phyloP scores from a whole-genome alignment of 2,113 vertebrate species.

The Pica pica region DNA sequence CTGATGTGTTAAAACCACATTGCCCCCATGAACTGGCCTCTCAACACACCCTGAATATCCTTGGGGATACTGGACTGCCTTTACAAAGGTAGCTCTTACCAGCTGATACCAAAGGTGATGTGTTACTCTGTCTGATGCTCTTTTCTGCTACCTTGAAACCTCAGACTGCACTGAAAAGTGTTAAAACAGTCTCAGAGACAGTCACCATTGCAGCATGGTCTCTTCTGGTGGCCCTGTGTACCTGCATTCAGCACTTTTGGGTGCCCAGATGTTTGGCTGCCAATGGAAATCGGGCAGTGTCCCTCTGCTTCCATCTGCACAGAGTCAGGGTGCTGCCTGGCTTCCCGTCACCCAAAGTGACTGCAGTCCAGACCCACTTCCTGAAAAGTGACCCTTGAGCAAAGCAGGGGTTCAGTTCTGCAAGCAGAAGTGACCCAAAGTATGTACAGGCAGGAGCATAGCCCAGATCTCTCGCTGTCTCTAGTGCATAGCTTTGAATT shows the following conservation, averaged over 20 bases:
- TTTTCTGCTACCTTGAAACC: background rate
- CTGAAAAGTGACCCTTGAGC: background rate
- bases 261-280: background rate
- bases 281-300: rapidly evolving
- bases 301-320: background rate
- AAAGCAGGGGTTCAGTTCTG: background rate
- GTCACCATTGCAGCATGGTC: rapidly evolving
- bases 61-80: background rate
- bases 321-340: background rate
- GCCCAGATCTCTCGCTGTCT: background rate
- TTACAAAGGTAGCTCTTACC: background rate
- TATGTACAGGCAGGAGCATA: background rate
- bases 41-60: background rate
- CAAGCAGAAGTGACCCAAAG: background rate
- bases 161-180: background rate
- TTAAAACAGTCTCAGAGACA: background rate
- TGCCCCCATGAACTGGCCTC: background rate
- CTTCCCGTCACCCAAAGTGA: background rate
- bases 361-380: background rate
- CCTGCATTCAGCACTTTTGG: background rate
- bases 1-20: background rate
- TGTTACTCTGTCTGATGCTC: background rate
- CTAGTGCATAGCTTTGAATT: background rate
- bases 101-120: background rate
- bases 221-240: background rate